A percentile compares a stretch with the other conserved stretches of the same genome.
Evolutionary conservation across 2,113 vertebrate species (phyloP).

Genomic region (Paramormyrops kingsleyae): DNA sequence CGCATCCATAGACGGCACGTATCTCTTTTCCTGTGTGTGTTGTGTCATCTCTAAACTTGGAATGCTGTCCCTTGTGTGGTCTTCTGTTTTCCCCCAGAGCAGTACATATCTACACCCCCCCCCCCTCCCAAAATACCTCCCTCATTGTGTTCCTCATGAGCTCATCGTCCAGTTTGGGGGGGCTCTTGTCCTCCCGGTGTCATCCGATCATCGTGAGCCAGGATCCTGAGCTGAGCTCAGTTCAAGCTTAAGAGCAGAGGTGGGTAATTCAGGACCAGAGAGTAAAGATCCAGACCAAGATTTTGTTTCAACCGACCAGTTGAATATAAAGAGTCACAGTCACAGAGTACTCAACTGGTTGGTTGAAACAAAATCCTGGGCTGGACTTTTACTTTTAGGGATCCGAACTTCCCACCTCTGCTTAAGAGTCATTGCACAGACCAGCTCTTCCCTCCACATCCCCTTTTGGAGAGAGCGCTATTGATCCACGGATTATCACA

Average conservation of each 20-base stretch:
- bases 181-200: neutral
- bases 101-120: neutral
- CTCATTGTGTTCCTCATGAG: neutral
- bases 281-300: neutral
- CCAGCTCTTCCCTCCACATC: neutral
- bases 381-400: neutral
- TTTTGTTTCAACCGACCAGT: neutral
- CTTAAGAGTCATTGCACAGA: neutral
- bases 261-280: neutral
- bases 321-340: neutral
- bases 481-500: neutral
- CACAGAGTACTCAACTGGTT: neutral
- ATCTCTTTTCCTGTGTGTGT: neutral
- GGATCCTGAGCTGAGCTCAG: neutral
- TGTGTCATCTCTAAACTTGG: neutral
- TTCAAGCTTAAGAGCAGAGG: neutral
- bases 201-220: neutral
- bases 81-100: neutral
- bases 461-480: neutral
- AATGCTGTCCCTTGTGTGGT: neutral
- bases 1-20: neutral
- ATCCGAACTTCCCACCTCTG: neutral
- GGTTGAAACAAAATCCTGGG: neutral
- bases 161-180: neutral
- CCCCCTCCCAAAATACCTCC: neutral